These are phyloP conservation scores for Halcyon smyrnensis DNA, from an alignment of 2,797 vertebrate genomes.

Conservation along the genomic window DNA sequence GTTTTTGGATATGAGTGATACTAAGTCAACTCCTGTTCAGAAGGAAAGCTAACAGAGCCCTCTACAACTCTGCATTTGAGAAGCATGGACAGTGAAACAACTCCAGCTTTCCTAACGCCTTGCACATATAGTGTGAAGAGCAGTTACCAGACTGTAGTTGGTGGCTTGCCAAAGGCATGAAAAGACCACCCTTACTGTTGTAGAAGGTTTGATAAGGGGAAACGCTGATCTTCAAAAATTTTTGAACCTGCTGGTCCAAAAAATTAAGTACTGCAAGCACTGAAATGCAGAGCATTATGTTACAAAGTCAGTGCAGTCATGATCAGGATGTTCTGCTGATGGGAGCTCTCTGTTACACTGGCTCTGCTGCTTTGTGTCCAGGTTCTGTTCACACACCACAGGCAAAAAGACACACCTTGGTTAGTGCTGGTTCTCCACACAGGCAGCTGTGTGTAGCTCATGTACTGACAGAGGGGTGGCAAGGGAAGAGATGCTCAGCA, in stretches of 20 bases:
- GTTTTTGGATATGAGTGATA: neutral
- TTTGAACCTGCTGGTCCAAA: neutral
- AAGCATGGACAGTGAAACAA: neutral
- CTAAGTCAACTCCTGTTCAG: neutral
- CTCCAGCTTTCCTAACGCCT: neutral
- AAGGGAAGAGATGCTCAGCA: neutral
- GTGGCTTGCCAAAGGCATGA: neutral
- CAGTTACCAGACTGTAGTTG: neutral
- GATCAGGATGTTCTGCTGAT: neutral
- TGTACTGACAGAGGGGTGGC: neutral
- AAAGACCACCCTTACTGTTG: neutral
- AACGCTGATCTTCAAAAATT: neutral
- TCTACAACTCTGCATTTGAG: neutral
- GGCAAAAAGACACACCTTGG: neutral
- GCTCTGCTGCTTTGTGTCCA: neutral
- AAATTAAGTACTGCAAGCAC: neutral
- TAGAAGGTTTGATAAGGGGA: neutral
- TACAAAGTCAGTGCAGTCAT: neutral
- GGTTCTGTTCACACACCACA: neutral
- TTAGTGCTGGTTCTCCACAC: neutral
- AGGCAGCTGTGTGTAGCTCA: fast-evolving
- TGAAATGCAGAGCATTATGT: neutral
- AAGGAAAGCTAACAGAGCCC: neutral
- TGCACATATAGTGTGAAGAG: neutral
- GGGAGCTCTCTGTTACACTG: neutral